Conservation (phyloP, 1,140 invertebrate genomes). For the Hyles euphorbiae region DNA sequence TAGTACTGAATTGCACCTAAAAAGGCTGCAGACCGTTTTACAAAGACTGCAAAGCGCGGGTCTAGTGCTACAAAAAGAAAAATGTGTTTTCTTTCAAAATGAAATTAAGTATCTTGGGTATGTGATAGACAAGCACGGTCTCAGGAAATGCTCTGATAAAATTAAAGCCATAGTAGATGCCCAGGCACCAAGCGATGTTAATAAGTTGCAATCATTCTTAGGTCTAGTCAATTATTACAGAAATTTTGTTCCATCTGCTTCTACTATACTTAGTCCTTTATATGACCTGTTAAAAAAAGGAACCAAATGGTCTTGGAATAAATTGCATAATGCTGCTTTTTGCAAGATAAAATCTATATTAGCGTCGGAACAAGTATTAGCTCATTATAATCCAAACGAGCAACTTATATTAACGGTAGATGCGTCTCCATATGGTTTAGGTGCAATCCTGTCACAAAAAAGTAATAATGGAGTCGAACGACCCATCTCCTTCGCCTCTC, state of each 20-base stretch:
- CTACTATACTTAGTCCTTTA: too few relatives aligned
- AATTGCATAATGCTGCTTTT: too few relatives aligned
- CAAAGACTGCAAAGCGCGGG: constrained; percentile 29
- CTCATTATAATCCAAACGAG: too few relatives aligned
- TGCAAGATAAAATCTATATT: too few relatives aligned
- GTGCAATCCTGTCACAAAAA: neutral
- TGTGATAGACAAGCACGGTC: constrained; percentile 18
- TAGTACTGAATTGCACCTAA: neutral
- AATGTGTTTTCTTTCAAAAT: constrained; percentile 24
- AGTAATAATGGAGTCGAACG: constrained; percentile 10
- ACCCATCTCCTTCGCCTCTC: constrained; percentile 10
- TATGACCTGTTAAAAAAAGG: neutral
- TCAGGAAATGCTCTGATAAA: constrained; percentile 19
- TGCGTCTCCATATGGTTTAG: too few relatives aligned
- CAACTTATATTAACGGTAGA: too few relatives aligned
- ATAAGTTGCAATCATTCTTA: too few relatives aligned
- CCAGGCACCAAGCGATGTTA: too few relatives aligned
- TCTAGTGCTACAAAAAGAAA: constrained; percentile 35
- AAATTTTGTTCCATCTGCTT: too few relatives aligned
- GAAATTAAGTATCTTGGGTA: constrained; percentile 18
- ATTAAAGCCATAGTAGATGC: neutral
- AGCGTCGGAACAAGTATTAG: too few relatives aligned
- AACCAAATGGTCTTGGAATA: too few relatives aligned
- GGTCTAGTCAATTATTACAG: too few relatives aligned
- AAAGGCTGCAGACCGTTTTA: constrained; percentile 26